Percentiles rank a stretch among this genome's conserved stretches.
These are phyloP conservation scores for Stratiomys singularior DNA, from an alignment of 2,888 invertebrate genomes.

Conservation along the genomic window DNA sequence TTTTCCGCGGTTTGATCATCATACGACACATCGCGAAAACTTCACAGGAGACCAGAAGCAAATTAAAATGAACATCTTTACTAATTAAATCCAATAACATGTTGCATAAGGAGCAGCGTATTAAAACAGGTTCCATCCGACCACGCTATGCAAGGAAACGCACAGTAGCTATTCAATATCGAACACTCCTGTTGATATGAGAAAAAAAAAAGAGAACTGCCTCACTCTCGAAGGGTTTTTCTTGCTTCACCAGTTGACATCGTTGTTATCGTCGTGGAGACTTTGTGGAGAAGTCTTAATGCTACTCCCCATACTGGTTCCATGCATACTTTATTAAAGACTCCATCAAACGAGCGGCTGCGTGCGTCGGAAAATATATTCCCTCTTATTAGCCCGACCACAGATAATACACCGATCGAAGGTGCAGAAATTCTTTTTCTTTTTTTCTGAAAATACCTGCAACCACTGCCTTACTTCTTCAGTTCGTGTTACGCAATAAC, in stretches of 20 bases:
- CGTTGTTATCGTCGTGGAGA: background rate
- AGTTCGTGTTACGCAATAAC: too few relatives aligned
- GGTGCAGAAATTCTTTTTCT: too few relatives aligned
- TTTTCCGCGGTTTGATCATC: background rate
- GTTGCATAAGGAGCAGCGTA: slow-evolving; percentile 11
- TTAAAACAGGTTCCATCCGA: background rate
- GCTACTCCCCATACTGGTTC: background rate
- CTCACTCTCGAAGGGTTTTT: slow-evolving; percentile 27
- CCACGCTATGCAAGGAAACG: background rate
- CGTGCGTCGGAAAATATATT: too few relatives aligned
- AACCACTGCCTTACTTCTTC: too few relatives aligned
- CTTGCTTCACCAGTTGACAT: slow-evolving; percentile 15
- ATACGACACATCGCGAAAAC: background rate
- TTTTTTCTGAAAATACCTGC: too few relatives aligned
- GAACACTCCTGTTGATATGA: background rate
- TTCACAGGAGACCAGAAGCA: slow-evolving; percentile 11
- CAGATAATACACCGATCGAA: too few relatives aligned
- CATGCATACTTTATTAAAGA: too few relatives aligned
- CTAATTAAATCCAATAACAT: slow-evolving; percentile 37
- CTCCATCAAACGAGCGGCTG: too few relatives aligned
- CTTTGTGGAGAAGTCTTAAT: too few relatives aligned
- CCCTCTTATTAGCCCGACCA: too few relatives aligned
- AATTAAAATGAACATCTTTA: slow-evolving; percentile 33
- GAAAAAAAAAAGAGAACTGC: background rate
- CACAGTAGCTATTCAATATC: background rate